Evolutionary conservation across 2,888 invertebrate species (phyloP), one percentile per base, ranked within the genome.

Genomic region (Deroplatys truncata): DNA sequence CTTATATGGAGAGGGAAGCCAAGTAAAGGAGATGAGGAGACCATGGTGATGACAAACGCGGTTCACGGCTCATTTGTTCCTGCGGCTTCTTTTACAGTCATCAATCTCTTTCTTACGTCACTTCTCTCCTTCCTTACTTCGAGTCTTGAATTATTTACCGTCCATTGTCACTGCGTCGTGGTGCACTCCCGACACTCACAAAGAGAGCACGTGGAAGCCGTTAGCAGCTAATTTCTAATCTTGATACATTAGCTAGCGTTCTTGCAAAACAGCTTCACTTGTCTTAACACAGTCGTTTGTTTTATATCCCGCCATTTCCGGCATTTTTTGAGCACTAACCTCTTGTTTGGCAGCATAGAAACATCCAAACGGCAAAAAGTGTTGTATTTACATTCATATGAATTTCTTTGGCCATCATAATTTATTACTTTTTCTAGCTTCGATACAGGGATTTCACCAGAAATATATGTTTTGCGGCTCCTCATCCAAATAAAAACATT

Each of bases 61-160:
- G 82, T 82, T 87, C 87, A 87, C 89, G 90, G 82, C 89, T 90
- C 90, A 90, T 90, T 90, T 89, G 90, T 86, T 89, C 89, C 82
- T 86, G 43, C 43, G 89, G 86, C 89, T 86, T 89, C 86, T 89
- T 86, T 86, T 84, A 84, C 85, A 83, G 43, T 28, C 89, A 89
- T 89, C 89, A 86, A 89, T 89, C 89, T 89, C 89, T 49, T 49
- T 84, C 82, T 82, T n/a, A 16, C 82, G 72, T 16, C 82, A 10
- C 25, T 72, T n/a, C 15, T 29, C 16, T 31, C 87, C 28, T n/a
- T 28, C 72, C 72, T n/a, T 87, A 25, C 87, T 87, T 10, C 82
- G 84, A 28, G 20, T 84, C 84, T 31, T 29, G 28, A 28, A 84
- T 84, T 31, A 84, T 31, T 84, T 31, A 31, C 56, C 56, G 56